Conservation (phyloP, 2,797 vertebrate species). For the Hydrolagus colliei region DNA sequence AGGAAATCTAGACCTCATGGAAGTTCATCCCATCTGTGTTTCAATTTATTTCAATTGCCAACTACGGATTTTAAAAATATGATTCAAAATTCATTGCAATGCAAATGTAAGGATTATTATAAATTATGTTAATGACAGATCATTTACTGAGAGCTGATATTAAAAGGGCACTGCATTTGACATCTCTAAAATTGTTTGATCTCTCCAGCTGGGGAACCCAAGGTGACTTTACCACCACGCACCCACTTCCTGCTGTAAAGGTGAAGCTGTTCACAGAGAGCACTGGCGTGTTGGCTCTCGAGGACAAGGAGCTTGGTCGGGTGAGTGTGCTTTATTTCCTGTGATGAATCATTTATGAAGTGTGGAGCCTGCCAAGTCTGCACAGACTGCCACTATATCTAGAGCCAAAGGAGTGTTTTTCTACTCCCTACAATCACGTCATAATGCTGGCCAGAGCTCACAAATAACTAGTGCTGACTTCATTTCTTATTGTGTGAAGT, state of each 20-base stretch:
- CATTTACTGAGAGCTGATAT: not conserved
- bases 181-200: not conserved
- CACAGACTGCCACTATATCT: not conserved
- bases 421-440: not conserved
- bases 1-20: too few relatives aligned
- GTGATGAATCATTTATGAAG: conserved; percentile 26
- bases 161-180: not conserved
- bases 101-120: too few relatives aligned
- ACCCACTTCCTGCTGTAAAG: conserved; percentile 90
- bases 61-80: not conserved
- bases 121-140: not conserved
- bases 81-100: not conserved
- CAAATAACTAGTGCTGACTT: not conserved
- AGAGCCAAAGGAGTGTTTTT: not conserved
- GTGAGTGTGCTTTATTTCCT: conserved; percentile 53
- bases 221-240: conserved; percentile 92
- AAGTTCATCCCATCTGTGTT: not conserved
- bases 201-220: conserved; percentile 87
- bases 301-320: conserved; percentile 94
- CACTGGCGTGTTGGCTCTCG: conserved; percentile 88
- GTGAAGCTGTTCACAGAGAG: conserved; percentile 97
- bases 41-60: not conserved
- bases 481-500: not conserved
- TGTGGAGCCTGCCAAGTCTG: conserved; percentile 1
- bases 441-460: not conserved